Conservation (phyloP, 2,888 invertebrate genomes). For the Campoplex capitator region DNA sequence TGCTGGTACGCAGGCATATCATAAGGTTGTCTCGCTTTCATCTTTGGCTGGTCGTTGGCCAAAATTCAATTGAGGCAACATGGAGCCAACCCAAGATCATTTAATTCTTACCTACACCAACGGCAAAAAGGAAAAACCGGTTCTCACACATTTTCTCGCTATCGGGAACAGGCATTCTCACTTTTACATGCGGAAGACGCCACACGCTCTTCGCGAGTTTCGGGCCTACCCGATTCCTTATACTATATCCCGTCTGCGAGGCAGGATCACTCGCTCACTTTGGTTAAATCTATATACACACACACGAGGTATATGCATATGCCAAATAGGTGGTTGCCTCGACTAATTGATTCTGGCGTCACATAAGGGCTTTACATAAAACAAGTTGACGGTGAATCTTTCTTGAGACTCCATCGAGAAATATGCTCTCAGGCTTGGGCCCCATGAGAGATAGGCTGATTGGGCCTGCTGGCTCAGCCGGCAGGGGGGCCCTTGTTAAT, state of each 20-base stretch:
- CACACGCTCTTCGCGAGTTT: conserved; percentile 21
- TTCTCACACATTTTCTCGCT: conserved; percentile 66
- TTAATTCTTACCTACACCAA: conserved; percentile 75
- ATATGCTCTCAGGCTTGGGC: conserved; percentile 69
- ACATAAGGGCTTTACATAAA: conserved; percentile 78
- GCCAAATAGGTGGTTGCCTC: conserved; percentile 77
- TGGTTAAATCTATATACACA: conserved; percentile 63
- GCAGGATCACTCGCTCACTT: conserved; percentile 36
- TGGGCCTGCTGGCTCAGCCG: conserved; percentile 76
- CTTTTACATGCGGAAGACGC: conserved; percentile 31
- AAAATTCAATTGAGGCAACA: conserved; percentile 59
- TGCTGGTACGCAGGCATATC: neutral
- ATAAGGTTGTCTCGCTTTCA: neutral
- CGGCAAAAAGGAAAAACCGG: conserved; percentile 71
- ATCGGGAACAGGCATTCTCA: conserved; percentile 64
- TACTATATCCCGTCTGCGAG: conserved; percentile 17
- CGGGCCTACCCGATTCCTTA: conserved; percentile 7
- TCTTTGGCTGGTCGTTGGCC: neutral
- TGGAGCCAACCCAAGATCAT: conserved; percentile 65
- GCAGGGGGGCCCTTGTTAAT: conserved; percentile 80
- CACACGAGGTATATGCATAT: conserved; percentile 69
- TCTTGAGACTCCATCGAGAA: conserved; percentile 55
- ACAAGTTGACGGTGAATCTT: conserved; percentile 74
- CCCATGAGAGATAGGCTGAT: conserved; percentile 72
- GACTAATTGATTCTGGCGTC: conserved; percentile 81